Conservation (phyloP, 2,113 vertebrate species). For the Tor tambroides region DNA sequence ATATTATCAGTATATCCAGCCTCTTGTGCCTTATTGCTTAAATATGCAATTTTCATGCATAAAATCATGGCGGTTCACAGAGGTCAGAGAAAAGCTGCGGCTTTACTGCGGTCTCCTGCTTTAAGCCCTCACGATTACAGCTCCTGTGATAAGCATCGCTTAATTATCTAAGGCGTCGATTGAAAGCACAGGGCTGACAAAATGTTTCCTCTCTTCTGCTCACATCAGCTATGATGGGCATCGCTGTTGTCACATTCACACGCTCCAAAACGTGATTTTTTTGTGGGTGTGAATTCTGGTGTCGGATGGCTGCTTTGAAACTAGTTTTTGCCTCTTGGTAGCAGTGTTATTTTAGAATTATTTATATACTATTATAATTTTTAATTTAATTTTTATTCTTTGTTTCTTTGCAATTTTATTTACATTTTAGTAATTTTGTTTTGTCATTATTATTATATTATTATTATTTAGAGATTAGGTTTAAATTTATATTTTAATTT, state of each 20-base stretch:
- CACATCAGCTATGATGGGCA: not conserved
- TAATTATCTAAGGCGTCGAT: constrained; percentile 46
- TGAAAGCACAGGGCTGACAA: not conserved
- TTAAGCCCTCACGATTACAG: not conserved
- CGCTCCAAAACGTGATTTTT: not conserved
- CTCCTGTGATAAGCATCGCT: constrained; percentile 36
- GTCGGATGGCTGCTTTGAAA: too few relatives aligned
- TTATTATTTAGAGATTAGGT: too few relatives aligned
- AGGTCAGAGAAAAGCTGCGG: not conserved
- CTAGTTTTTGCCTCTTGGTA: not conserved
- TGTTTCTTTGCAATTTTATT: too few relatives aligned
- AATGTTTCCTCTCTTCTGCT: not conserved
- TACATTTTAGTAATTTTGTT: too few relatives aligned
- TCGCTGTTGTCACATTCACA: not conserved
- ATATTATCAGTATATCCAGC: not conserved
- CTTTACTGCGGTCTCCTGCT: not conserved
- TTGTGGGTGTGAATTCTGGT: too few relatives aligned
- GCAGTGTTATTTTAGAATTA: too few relatives aligned
- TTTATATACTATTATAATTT: too few relatives aligned
- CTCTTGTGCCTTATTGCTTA: not conserved
- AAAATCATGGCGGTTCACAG: not conserved
- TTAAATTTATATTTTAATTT: too few relatives aligned
- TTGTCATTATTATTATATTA: too few relatives aligned
- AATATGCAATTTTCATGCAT: not conserved
- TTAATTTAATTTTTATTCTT: too few relatives aligned